phyloP scores from a whole-genome alignment of 2,888 invertebrate species.

The Callyntrura guangdongensis region DNA sequence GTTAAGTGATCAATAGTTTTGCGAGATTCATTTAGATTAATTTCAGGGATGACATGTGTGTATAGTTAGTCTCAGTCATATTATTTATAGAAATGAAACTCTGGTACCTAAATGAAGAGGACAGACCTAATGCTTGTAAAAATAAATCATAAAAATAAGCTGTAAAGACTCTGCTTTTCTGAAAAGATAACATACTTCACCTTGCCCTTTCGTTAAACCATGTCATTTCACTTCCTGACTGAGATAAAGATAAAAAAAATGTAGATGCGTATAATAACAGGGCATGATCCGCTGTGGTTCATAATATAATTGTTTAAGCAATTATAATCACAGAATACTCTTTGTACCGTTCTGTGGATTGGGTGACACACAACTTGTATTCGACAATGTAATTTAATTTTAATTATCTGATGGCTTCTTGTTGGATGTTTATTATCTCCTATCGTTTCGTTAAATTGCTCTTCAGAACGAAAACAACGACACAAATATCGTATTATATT shows the following conservation, averaged over 20 bases:
- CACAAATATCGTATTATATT: no score
- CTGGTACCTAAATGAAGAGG: neutral
- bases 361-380: no score
- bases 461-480: no score
- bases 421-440: no score
- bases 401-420: no score
- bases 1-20: slow-evolving; percentile 24
- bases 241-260: slow-evolving; percentile 11
- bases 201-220: slow-evolving; percentile 73
- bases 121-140: neutral
- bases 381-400: no score
- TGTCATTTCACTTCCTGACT: slow-evolving; percentile 72
- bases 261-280: slow-evolving; percentile 4
- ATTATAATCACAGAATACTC: neutral
- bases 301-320: slow-evolving; percentile 3
- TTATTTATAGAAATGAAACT: slow-evolving; percentile 32
- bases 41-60: slow-evolving; percentile 18
- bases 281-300: neutral
- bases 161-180: slow-evolving; percentile 3
- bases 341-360: slow-evolving; percentile 7
- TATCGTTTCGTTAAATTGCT: no score
- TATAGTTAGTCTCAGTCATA: neutral
- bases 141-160: neutral
- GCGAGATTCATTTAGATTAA: neutral
- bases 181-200: slow-evolving; percentile 61